phyloP scores from a whole-genome alignment of 2,888 invertebrate species.

The Eristalis tenax region DNA sequence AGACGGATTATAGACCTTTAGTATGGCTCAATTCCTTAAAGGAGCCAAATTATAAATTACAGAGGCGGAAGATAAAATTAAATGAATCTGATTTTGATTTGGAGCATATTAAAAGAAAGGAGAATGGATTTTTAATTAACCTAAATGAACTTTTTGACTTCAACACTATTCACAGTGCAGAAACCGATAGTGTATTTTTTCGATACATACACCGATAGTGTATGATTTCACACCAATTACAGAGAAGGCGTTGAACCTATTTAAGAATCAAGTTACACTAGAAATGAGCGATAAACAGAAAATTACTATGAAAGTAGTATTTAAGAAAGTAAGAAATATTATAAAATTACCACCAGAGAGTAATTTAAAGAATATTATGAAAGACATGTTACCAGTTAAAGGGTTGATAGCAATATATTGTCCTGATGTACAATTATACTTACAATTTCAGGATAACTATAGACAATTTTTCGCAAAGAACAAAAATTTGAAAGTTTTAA shows the following conservation, averaged over 20 bases:
- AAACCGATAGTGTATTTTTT: too few species aligned
- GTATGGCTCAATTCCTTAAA: conserved; percentile 59
- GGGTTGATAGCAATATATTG: conserved; percentile 6
- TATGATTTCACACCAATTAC: too few species aligned
- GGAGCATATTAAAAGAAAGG: conserved; percentile 42
- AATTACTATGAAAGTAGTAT: conserved; percentile 10
- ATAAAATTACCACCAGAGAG: background rate
- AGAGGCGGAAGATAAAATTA: too few species aligned
- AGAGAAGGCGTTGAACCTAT: background rate
- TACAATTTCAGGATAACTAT: background rate
- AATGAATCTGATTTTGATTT: conserved; percentile 8
- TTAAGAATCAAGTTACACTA: conserved; percentile 5
- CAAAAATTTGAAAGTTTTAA: background rate
- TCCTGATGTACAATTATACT: background rate
- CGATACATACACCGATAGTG: too few species aligned
- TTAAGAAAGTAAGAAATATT: conserved; percentile 9
- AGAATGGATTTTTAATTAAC: too few species aligned
- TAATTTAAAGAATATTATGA: background rate
- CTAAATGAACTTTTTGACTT: too few species aligned
- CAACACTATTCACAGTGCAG: too few species aligned
- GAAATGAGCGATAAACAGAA: background rate
- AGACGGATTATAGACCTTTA: conserved; percentile 77
- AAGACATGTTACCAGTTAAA: background rate
- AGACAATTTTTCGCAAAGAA: background rate
- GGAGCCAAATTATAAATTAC: conserved; percentile 74